phyloP scores from a whole-genome alignment of 2,888 invertebrate species.

The Liodrosophila aerea region DNA sequence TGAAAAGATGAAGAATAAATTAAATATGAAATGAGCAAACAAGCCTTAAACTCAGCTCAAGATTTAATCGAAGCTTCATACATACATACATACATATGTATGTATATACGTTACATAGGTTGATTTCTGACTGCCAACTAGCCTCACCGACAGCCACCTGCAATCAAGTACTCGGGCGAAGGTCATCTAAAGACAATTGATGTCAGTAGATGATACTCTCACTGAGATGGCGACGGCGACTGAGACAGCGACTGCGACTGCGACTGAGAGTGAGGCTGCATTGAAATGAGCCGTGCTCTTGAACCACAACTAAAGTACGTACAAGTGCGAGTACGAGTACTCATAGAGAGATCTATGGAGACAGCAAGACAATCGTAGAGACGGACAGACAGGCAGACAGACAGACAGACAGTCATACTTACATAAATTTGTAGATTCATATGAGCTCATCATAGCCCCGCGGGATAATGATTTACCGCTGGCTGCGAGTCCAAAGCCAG shows the following conservation, averaged over 20 bases:
- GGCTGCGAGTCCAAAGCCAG: constrained; percentile 20
- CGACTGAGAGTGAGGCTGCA: constrained; percentile 41
- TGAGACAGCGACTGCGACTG: neutral
- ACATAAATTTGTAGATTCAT: constrained; percentile 23
- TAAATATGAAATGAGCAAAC: constrained; percentile 3
- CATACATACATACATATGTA: neutral
- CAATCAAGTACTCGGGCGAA: constrained; percentile 55
- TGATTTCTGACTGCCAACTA: constrained; percentile 45
- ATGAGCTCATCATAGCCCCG: constrained; percentile 47
- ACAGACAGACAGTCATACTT: neutral
- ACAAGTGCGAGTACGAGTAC: constrained; percentile 5
- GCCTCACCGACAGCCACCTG: constrained; percentile 35
- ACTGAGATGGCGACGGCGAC: neutral
- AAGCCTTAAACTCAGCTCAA: constrained; percentile 12
- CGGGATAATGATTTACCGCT: constrained; percentile 50
- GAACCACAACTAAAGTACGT: constrained; percentile 36
- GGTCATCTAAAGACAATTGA: constrained; percentile 62
- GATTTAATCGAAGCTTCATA: constrained; percentile 20
- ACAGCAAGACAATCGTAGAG: neutral
- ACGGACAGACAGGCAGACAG: constrained; percentile 1
- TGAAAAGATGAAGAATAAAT: constrained; percentile 1
- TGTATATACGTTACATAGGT: neutral
- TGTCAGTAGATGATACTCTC: constrained; percentile 51
- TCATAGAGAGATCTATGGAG: constrained; percentile 3
- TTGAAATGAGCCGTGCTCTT: constrained; percentile 59